A percentile compares a stretch with the other conserved stretches of the same genome.
Conservation (phyloP, 2,797 vertebrate genomes). For the Podargus strigoides region DNA sequence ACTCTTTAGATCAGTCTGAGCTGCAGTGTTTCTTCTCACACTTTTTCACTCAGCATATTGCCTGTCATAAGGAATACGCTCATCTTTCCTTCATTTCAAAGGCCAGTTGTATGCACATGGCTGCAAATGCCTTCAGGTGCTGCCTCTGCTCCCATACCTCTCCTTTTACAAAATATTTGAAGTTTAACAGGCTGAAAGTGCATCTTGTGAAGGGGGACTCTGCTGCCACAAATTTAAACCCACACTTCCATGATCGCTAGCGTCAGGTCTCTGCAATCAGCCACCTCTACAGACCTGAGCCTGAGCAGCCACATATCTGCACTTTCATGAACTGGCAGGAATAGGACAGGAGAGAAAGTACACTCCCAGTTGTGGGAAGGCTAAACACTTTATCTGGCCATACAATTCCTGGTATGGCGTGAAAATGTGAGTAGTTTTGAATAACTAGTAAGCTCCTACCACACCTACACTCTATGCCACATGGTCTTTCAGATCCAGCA, state of each 20-base stretch:
- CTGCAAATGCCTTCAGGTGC: slow-evolving; percentile 3
- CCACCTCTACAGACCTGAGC: not conserved
- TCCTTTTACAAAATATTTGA: not conserved
- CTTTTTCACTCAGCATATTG: slow-evolving; percentile 21
- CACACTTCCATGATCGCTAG: rapidly evolving
- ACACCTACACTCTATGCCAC: not conserved
- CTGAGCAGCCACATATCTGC: not conserved
- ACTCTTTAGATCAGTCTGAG: not conserved
- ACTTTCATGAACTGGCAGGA: not conserved
- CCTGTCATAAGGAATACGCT: slow-evolving; percentile 50
- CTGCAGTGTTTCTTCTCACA: not conserved
- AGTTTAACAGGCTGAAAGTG: not conserved
- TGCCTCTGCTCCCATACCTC: not conserved
- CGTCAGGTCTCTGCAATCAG: not conserved
- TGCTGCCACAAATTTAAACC: not conserved
- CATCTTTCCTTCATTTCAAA: slow-evolving; percentile 10
- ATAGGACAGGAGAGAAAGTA: not conserved
- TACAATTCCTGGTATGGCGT: not conserved
- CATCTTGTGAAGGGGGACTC: not conserved
- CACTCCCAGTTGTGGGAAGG: not conserved
- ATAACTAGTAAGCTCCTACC: not conserved
- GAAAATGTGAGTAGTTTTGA: not conserved
- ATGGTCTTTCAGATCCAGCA: not conserved
- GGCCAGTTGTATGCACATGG: not conserved
- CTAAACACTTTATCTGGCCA: not conserved